Evolutionary conservation across 2,888 invertebrate species (phyloP), one percentile per base, ranked within the genome.

Genomic region (Pristionchus maxplancki): DNA sequence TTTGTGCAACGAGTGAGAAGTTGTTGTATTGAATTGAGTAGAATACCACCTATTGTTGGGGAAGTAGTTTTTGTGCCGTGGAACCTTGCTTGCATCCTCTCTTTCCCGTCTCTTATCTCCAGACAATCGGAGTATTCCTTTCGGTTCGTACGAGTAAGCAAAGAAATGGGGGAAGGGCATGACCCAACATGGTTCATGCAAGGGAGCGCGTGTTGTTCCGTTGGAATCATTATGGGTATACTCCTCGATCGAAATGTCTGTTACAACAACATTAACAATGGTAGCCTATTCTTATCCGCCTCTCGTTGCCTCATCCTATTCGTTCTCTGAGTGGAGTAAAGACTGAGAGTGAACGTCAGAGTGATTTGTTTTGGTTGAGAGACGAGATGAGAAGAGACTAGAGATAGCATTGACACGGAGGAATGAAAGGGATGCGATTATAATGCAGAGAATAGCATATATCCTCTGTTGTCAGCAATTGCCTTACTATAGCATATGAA

Each of bases 381-480:
- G 48, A 44, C 15, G 78, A 78, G 78, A 78, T n/a, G 28, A 48
- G 44, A 44, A 31, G 78, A 78, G 78, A 78, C 44, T 40, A 78
- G 28, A 78, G 28, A 48, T 44, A 78, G 40, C 44, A 78, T 78
- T 78, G n/a, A 78, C 44, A 34, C n/a, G 78, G 78, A 40, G 11
- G 78, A 78, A 78, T 28, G 78, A 44, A 48, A 48, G 78, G n/a
- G 44, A 78, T 78, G 20, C 37, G 6, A n/a, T 78, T 78, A 74
- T 40, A 34, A 67, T 34, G 67, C 15, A 34, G 67, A 15, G 34
- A 9, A 31, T 28, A 78, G 9, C 9, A 5, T 8, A 44, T 34
- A 34, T 34, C 67, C 31, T 67, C 34, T 34, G 34, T 17, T 34
- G 20, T 67, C 6, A 67, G 15, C 31, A 67, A 34, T 11, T 17